These are phyloP conservation scores for Microcebus ravelobensis DNA, from an alignment of 2,113 vertebrate species.

Conservation along the genomic window DNA sequence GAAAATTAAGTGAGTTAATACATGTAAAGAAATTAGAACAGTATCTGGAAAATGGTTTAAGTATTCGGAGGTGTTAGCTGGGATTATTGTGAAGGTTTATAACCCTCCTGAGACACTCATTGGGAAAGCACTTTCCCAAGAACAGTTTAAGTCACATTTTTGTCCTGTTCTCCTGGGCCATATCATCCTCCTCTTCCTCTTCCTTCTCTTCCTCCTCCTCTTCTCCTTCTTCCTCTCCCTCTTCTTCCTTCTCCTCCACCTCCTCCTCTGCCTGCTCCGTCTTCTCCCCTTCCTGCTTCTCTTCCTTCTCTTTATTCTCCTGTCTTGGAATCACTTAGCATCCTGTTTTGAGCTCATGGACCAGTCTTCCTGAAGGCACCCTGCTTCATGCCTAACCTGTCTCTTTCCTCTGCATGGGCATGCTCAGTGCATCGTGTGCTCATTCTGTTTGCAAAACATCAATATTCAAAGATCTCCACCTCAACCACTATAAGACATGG, in stretches of 20 bases:
- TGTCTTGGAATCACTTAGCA: no score
- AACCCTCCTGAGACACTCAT: background rate
- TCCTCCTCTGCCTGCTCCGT: background rate
- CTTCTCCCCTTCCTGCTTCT: background rate
- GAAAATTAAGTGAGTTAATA: background rate
- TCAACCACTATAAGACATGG: background rate
- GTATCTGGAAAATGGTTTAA: background rate
- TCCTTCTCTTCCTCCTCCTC: background rate
- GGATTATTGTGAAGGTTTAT: background rate
- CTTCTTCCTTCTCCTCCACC: background rate
- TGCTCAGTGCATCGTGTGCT: background rate
- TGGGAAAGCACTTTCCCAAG: background rate
- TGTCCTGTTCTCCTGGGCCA: background rate
- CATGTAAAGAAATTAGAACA: background rate
- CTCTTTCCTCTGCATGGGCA: rapidly evolving
- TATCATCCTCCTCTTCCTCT: background rate
- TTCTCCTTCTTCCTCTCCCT: background rate
- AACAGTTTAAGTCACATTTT: background rate
- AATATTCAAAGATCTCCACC: background rate
- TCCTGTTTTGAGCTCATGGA: background rate
- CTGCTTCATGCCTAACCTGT: background rate
- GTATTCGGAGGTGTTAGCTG: background rate
- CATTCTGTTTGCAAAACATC: background rate
- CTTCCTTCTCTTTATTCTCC: no score
- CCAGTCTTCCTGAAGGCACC: background rate